Base-by-base conservation (phyloP, 2,113 vertebrate species). In the Rattus rattus region DNA sequence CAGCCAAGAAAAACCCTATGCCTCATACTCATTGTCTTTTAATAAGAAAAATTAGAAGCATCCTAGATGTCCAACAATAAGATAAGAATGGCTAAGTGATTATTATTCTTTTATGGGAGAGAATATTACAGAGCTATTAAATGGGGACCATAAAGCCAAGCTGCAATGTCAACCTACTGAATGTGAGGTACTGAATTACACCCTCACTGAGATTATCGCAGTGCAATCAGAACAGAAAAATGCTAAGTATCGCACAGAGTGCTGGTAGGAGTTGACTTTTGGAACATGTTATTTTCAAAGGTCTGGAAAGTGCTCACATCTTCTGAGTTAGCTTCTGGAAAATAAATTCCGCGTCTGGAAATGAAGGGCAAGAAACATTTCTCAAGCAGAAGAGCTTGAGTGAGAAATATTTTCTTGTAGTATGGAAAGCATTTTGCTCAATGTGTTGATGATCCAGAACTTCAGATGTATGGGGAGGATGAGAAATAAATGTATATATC, bases 221-320 rank as follows among this genome's bases (percentile, higher is more conserved):
- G 75, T 22, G 24, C 19, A 95, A 76, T 80, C 17, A 77, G 88
- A 92, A 95, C 77, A 47, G 63, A 88, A 70, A 76, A 91, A 59
- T 63, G 6, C 61, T 7, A 3, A 81, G 17, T 33, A 70, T 67
- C 88, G 52, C 61, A 93, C 20, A 28, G 13, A 67, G 30, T 54
- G 20, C 54, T 83, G n/a, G 20, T 89, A 30, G 47, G 81, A 94
- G 72, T 39, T 94, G 72, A 43, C 72, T 83, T 96, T 97, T 73
- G 16, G 56, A 96, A 87, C 43, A 72, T 22, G 20, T 72, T 95
- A 77, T 96, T 97, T 96, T 95, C 86, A 43, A 94, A 94, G 52
- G 59, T 59, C 5, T 90, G 75, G 72, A 59, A 92, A 90, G 76
- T 90, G 26, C 87, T 94, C 65, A 30, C 69, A 43, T 81, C 28